Evolutionary conservation across 2,113 vertebrate genomes (phyloP).

Genomic region (Hippocampus barbouri): DNA sequence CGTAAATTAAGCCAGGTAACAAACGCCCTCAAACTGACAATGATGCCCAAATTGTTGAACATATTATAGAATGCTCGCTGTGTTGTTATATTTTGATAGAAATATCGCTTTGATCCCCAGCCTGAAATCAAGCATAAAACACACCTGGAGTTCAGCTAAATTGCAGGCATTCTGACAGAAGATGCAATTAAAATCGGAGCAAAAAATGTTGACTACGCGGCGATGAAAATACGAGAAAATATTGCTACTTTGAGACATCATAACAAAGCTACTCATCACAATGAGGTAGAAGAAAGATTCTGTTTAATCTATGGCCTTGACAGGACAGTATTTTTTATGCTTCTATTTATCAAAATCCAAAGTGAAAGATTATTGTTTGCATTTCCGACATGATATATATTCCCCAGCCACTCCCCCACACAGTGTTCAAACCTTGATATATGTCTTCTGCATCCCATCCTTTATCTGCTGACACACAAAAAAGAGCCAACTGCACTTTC

Average conservation of each 20-base stretch:
- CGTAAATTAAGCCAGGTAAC: too few species aligned
- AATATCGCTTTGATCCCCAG: too few species aligned
- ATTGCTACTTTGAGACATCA: neutral
- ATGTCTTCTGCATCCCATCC: slow-evolving; percentile 21
- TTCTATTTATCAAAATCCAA: slow-evolving; percentile 30
- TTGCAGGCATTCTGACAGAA: too few species aligned
- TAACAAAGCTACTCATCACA: neutral
- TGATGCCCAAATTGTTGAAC: too few species aligned
- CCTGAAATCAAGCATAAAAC: too few species aligned
- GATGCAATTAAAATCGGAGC: too few species aligned
- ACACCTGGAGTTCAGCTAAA: too few species aligned
- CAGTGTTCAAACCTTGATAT: slow-evolving; percentile 35
- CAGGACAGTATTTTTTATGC: neutral
- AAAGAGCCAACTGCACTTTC: slow-evolving; percentile 27
- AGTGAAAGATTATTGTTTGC: slow-evolving; percentile 44
- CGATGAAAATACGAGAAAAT: neutral
- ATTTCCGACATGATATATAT: slow-evolving; percentile 8
- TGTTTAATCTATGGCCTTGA: slow-evolving; percentile 4
- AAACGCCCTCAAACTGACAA: too few species aligned
- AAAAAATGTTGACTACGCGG: too few species aligned
- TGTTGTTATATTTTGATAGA: too few species aligned
- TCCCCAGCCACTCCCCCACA: slow-evolving; percentile 8
- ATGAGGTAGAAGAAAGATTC: neutral
- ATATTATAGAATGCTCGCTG: too few species aligned
- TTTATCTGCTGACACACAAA: slow-evolving; percentile 39